Conservation (phyloP, 2,797 vertebrate species). For the Harpagifer antarcticus region DNA sequence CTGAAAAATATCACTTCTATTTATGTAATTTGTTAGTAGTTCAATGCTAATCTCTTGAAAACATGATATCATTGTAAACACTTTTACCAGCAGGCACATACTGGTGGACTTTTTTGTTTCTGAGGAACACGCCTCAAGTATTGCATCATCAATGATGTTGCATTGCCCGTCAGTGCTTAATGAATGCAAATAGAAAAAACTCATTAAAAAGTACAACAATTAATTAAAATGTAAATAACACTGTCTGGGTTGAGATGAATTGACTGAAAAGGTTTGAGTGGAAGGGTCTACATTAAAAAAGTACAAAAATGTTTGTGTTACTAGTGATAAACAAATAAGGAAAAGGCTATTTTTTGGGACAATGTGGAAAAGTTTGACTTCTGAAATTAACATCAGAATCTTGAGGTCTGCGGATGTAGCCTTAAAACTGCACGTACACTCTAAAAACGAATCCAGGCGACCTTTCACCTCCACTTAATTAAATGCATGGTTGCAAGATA, state of each 20-base stretch:
- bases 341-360: background rate
- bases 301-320: background rate
- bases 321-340: background rate
- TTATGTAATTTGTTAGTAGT: background rate
- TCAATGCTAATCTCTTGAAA: slow-evolving; percentile 12
- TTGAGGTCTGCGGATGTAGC: slow-evolving; percentile 10
- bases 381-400: slow-evolving; percentile 17
- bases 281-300: background rate
- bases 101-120: background rate
- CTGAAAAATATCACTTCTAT: slow-evolving; percentile 18
- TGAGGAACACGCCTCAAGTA: slow-evolving; percentile 6
- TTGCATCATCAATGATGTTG: slow-evolving; percentile 1
- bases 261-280: background rate
- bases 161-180: slow-evolving; percentile 5
- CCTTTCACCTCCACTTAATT: too few relatives aligned
- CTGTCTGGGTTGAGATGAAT: background rate
- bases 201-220: background rate
- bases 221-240: slow-evolving; percentile 17
- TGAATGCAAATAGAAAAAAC: slow-evolving; percentile 16
- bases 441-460: too few relatives aligned
- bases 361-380: background rate
- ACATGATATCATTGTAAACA: slow-evolving; percentile 14
- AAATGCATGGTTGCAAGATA: too few relatives aligned
- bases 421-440: background rate
- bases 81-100: background rate